phyloP scores from a whole-genome alignment of 2,888 invertebrate genomes.

The Apamea crenata region DNA sequence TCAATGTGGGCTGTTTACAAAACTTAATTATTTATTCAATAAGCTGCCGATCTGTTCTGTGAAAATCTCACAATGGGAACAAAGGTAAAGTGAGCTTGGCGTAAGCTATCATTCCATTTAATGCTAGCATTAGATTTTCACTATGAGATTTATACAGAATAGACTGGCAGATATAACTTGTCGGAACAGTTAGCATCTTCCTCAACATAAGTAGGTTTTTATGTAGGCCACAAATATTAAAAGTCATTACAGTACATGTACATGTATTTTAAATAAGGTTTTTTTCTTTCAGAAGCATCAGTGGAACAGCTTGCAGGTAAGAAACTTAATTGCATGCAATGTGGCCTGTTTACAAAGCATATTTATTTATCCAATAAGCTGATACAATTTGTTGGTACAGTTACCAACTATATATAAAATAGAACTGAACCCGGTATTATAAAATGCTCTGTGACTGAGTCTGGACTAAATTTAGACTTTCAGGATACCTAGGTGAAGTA shows the following conservation, averaged over 20 bases:
- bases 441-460: no score
- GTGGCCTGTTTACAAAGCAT: neutral
- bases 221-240: slow-evolving; percentile 2
- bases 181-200: neutral
- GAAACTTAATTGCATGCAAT: neutral
- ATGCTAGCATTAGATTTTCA: no score
- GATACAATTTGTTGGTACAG: neutral
- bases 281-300: slow-evolving; percentile 36
- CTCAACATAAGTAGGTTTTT: neutral
- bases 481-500: no score
- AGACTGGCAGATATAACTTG: neutral
- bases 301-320: slow-evolving; percentile 50
- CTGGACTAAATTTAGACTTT: no score
- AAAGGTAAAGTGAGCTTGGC: no score
- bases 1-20: neutral
- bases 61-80: no score
- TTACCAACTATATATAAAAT: neutral
- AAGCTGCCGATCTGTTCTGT: no score
- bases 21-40: neutral
- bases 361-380: neutral
- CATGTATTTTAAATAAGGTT: neutral
- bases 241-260: neutral
- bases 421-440: no score
- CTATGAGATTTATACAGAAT: no score
- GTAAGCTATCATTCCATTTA: no score